A percentile compares a stretch with the other conserved stretches of the same genome.
These are phyloP conservation scores for Calidris pygmaea DNA, from an alignment of 2,113 vertebrate species.

Conservation along the genomic window DNA sequence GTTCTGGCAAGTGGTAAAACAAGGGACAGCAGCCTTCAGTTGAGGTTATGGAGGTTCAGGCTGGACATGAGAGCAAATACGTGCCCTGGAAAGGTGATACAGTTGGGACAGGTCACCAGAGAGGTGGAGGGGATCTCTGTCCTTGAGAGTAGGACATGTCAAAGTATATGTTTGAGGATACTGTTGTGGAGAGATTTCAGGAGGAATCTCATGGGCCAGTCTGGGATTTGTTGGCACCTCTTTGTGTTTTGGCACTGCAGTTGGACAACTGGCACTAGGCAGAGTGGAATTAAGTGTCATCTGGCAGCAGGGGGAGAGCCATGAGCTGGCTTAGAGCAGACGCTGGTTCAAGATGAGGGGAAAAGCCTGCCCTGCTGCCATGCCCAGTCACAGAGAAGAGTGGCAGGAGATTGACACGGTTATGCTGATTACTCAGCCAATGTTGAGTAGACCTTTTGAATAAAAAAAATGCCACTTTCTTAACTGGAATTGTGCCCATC, in stretches of 20 bases:
- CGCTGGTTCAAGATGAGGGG: not conserved
- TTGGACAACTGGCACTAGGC: not conserved
- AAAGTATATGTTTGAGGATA: not conserved
- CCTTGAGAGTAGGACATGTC: not conserved
- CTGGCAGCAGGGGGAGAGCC: not conserved
- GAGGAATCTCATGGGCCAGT: not conserved
- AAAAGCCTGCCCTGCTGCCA: not conserved
- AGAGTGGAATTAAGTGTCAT: not conserved
- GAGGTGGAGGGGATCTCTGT: not conserved
- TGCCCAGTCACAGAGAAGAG: not conserved
- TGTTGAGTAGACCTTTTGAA: not conserved
- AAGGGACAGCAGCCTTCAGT: accelerated
- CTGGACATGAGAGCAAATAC: not conserved
- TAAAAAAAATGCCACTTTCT: not conserved
- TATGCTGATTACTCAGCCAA: not conserved
- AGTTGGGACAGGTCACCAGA: not conserved
- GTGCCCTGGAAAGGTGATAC: not conserved
- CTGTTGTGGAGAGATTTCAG: not conserved
- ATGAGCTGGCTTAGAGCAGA: not conserved
- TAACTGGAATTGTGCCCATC: not conserved
- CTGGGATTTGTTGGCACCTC: not conserved
- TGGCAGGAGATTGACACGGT: not conserved
- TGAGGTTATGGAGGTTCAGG: not conserved
- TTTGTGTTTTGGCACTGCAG: not conserved
- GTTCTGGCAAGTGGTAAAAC: not conserved